Base-by-base conservation (phyloP, 2,888 invertebrate species). In the Drosophila multiciliata region DNA sequence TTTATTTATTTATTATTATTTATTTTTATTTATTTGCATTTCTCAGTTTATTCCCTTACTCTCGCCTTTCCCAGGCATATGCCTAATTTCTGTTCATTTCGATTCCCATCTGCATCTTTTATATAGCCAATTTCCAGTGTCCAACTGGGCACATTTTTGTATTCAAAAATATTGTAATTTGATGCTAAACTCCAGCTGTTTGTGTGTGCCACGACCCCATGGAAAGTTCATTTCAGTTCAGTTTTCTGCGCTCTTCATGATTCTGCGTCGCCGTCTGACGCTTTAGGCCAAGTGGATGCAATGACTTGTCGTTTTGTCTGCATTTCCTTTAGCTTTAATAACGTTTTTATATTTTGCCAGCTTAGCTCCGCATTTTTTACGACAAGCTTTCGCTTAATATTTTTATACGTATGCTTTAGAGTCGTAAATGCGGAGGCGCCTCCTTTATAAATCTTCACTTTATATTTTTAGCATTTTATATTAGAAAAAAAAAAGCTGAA, bases 281-380 rank as follows among this genome's bases (percentile, higher is more conserved):
- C 82, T 83, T 81, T 66, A 35, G 89, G 82, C 83, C 73, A 83
- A 85, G 82, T 76, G 73, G 70, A 72, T 66, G 88, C 77, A 83
- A 80, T 74, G 87, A 86, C 67, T 81, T 86, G 81, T 73, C 83
- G 75, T 83, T 86, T 88, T 88, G 89, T 86, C 89, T 88, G 85
- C 87, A 86, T 86, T 86, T 86, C 85, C 89, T 74, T 66, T 67
- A 55, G 74, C 89, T 88, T 86, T 88, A 86, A 86, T 86, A 88
- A 80, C 81, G 70, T 82, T 86, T 86, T 86, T 73, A 78, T 83
- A 71, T 66, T 78, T 68, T 62, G 65, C 60, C 36, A 61, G 62
- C 42, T 45, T 61, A 45, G 29, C 33, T 15, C 9, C 38, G 40
- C 55, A 23, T 32, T 42, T 63, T 63, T 69, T 57, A 52, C 40